Conservation (phyloP, 2,113 vertebrate species). For the Poeciliopsis prolifica region DNA sequence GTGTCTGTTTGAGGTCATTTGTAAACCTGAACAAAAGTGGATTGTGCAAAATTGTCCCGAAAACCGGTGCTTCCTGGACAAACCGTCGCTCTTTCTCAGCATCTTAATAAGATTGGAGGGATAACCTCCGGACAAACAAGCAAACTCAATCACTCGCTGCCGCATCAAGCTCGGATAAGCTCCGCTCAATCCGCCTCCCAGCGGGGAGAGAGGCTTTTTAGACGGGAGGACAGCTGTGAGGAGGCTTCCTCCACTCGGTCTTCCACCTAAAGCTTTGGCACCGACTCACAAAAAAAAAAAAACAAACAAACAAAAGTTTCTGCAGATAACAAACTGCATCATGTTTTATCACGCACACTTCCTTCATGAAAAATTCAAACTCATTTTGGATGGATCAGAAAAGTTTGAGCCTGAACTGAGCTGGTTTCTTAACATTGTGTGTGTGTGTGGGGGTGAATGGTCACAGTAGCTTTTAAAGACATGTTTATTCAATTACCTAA, state of each 20-base stretch:
- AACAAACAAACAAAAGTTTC: too few species aligned
- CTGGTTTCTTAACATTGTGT: neutral
- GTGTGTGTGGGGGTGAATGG: neutral
- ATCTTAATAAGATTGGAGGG: neutral
- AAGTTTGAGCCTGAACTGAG: neutral
- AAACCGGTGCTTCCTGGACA: neutral
- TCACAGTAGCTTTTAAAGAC: neutral
- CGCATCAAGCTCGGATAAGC: neutral
- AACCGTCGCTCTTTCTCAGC: neutral
- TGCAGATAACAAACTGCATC: too few species aligned
- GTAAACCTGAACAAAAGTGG: too few species aligned
- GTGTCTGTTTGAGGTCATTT: neutral
- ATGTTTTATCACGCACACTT: neutral
- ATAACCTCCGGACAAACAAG: neutral
- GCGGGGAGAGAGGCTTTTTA: neutral
- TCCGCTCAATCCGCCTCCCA: neutral
- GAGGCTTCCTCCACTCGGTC: neutral
- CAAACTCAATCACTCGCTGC: neutral
- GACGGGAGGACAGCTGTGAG: neutral
- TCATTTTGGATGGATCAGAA: neutral
- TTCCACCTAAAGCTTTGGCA: neutral
- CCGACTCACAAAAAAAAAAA: too few species aligned
- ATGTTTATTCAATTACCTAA: constrained; percentile 5
- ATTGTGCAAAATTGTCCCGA: neutral
- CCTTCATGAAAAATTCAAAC: neutral